A percentile compares a stretch with the other conserved stretches of the same genome.
These are phyloP conservation scores for Thunnus maccoyii DNA, from an alignment of 2,113 vertebrate genomes.

Conservation along the genomic window DNA sequence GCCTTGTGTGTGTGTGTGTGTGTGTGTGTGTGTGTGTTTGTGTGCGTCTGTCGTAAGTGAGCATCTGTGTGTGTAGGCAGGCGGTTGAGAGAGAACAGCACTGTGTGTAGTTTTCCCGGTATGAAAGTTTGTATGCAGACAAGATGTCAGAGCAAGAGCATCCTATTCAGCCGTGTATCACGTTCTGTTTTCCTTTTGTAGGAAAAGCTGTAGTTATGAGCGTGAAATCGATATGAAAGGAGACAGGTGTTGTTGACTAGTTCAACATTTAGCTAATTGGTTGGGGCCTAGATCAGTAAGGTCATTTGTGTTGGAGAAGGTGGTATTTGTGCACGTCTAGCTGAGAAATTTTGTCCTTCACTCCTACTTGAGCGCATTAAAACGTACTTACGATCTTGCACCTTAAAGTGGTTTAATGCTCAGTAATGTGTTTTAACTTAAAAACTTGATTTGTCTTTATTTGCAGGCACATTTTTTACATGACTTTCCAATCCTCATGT, in stretches of 20 bases:
- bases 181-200: constrained; percentile 11
- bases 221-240: background rate
- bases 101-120: constrained; percentile 40
- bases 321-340: background rate
- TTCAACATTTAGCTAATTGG: constrained; percentile 6
- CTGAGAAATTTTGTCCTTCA: background rate
- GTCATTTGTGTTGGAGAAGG: background rate
- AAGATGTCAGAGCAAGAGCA: constrained; percentile 22
- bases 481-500: background rate
- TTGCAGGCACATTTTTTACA: background rate
- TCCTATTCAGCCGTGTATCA: constrained; percentile 23
- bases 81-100: background rate
- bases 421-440: background rate
- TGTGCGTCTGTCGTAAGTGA: background rate
- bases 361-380: background rate
- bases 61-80: constrained; percentile 29
- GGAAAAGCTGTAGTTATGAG: background rate
- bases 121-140: constrained; percentile 42
- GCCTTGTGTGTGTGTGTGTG: constrained; percentile 42
- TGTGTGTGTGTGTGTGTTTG: constrained; percentile 27
- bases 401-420: background rate
- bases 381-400: background rate
- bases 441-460: background rate
- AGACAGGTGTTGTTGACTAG: background rate
- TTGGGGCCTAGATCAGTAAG: constrained; percentile 29